Evolutionary conservation across 2,888 invertebrate genomes (phyloP).

Genomic region (Xylocampa areola): DNA sequence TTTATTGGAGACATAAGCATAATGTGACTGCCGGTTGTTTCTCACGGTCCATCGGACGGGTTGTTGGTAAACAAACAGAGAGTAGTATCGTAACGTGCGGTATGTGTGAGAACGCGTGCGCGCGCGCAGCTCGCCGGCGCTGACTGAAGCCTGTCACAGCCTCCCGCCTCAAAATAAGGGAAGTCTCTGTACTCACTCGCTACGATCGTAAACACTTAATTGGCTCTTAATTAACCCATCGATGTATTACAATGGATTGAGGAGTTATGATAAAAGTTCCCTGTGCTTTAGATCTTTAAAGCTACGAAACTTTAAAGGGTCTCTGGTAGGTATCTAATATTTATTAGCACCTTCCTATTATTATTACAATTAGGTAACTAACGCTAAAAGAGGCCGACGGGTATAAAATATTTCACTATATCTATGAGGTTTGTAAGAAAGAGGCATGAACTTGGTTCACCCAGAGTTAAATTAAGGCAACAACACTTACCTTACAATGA

Average conservation of each 20-base stretch:
- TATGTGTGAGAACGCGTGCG: constrained; percentile 79
- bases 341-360: too few species aligned
- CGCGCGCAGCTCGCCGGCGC: constrained; percentile 82
- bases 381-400: too few species aligned
- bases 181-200: constrained; percentile 57
- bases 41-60: constrained; percentile 67
- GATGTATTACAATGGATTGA: constrained; percentile 36
- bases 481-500: constrained; percentile 4
- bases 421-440: too few species aligned
- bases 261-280: constrained; percentile 11
- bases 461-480: background rate
- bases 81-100: constrained; percentile 54
- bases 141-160: constrained; percentile 86
- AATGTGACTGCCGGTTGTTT: constrained; percentile 56
- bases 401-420: too few species aligned
- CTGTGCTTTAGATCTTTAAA: too few species aligned
- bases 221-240: constrained; percentile 49
- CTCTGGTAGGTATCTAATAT: background rate
- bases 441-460: background rate
- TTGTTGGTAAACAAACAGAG: constrained; percentile 82
- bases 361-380: too few species aligned
- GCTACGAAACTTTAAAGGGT: constrained; percentile 8
- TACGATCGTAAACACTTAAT: constrained; percentile 56
- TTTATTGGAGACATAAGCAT: constrained; percentile 63
- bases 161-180: constrained; percentile 77